These are phyloP conservation scores for Thelaira solivaga DNA, from an alignment of 2,888 invertebrate genomes.

Conservation along the genomic window DNA sequence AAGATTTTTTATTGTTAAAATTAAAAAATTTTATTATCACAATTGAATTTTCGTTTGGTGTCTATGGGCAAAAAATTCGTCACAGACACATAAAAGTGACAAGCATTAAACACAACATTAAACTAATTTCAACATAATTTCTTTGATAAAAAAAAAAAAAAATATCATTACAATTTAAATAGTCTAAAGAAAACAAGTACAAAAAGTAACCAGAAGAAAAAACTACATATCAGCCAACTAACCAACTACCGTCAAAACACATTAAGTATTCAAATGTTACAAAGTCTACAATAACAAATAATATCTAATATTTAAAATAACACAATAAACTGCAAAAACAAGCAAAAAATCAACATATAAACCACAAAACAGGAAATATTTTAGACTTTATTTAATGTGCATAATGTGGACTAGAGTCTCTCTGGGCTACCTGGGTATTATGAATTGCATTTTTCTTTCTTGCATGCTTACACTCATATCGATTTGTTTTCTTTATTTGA, in stretches of 20 bases:
- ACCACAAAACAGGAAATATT: constrained; percentile 55
- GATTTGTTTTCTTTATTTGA: constrained; percentile 20
- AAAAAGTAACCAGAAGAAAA: not conserved
- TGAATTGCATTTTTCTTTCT: not conserved
- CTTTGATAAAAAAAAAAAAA: constrained; percentile 41
- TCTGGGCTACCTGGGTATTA: too few relatives aligned
- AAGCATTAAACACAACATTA: constrained; percentile 33
- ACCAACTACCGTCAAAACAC: constrained; percentile 46
- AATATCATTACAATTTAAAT: constrained; percentile 22
- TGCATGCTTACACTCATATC: constrained; percentile 12
- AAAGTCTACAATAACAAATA: constrained; percentile 36
- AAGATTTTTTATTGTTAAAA: too few relatives aligned
- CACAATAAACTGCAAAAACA: constrained; percentile 29
- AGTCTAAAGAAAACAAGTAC: not conserved
- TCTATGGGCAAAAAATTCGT: too few relatives aligned
- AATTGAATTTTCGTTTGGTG: too few relatives aligned
- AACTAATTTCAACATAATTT: constrained; percentile 50
- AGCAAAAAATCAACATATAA: constrained; percentile 17
- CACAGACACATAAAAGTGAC: not conserved
- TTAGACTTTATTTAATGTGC: constrained; percentile 33
- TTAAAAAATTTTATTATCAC: too few relatives aligned
- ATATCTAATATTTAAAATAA: constrained; percentile 39
- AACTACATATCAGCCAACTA: too few relatives aligned
- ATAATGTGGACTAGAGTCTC: not conserved
- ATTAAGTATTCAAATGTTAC: constrained; percentile 49